A percentile compares a stretch with the other conserved stretches of the same genome.
Conservation (phyloP, 2,113 vertebrate genomes). For the Nerophis ophidion region DNA sequence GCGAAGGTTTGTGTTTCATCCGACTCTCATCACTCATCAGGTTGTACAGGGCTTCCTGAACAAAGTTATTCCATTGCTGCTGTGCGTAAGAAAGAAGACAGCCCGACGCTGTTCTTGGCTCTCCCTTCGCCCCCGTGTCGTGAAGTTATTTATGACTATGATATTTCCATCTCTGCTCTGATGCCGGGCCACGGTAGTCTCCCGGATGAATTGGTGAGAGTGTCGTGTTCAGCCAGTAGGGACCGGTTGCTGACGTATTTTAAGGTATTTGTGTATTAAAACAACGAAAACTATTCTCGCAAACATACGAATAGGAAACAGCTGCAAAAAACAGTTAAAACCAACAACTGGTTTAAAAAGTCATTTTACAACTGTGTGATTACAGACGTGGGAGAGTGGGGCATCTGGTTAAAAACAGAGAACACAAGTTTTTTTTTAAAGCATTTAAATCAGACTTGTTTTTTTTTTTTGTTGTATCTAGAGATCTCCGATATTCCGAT, state of each 20-base stretch:
- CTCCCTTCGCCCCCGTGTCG: slow-evolving; percentile 17
- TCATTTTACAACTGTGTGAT: slow-evolving; percentile 58
- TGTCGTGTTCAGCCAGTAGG: slow-evolving; percentile 6
- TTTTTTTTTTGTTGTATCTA: no score
- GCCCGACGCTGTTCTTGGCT: slow-evolving; percentile 33
- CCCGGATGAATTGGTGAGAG: slow-evolving; percentile 13
- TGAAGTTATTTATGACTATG: slow-evolving; percentile 41
- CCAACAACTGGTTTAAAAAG: slow-evolving; percentile 46
- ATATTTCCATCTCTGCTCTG: slow-evolving; percentile 38
- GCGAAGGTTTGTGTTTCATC: background rate
- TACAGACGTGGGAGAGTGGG: slow-evolving; percentile 29
- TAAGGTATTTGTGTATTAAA: slow-evolving; percentile 17
- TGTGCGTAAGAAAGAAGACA: slow-evolving; percentile 18
- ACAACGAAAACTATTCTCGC: slow-evolving; percentile 11
- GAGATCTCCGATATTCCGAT: no score
- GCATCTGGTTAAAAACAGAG: slow-evolving; percentile 50
- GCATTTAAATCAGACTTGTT: background rate
- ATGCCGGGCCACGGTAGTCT: slow-evolving; percentile 23
- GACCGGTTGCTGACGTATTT: slow-evolving; percentile 14
- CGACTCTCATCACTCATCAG: slow-evolving; percentile 18
- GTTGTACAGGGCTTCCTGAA: slow-evolving; percentile 16
- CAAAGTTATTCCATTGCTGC: slow-evolving; percentile 7
- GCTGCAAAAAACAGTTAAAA: slow-evolving; percentile 47
- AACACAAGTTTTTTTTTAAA: slow-evolving; percentile 20
- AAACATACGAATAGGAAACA: slow-evolving; percentile 37